Evolutionary conservation across 2,888 invertebrate genomes (phyloP), one percentile per base, ranked within the genome.

Genomic region (Meghimatium bilineatum): DNA sequence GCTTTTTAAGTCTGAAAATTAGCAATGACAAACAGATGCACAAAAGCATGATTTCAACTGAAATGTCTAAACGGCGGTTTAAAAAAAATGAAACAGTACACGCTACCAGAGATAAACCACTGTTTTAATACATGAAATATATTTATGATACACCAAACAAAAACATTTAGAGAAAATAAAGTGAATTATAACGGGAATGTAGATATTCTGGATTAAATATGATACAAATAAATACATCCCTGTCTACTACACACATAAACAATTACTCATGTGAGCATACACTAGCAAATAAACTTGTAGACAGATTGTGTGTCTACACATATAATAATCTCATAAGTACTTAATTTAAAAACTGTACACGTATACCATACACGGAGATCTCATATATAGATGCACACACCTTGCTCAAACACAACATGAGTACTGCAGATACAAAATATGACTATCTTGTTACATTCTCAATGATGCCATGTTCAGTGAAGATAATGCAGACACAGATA

Each of bases 61-160:
- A n/a, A n/a, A n/a, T n/a, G n/a, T n/a, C n/a, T n/a, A n/a, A n/a
- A n/a, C n/a, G n/a, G n/a, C n/a, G n/a, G n/a, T n/a, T n/a, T n/a
- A n/a, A n/a, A n/a, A n/a, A n/a, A n/a, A 44, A 44, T 44, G 12
- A 44, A 44, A 44, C 44, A 44, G 44, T 44, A 44, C 44, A 44
- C 12, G 44, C 12, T 44, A 12, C 12, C 44, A 44, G 6, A 44
- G 44, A 56, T 56, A 20, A 14, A 17, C 20, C 56, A 56, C 8
- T 56, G 23, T 56, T 63, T 63, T 63, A 63, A 63, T 63, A 8
- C 63, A 63, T 63, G 23, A 63, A 63, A 63, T 63, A 63, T 63
- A 63, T 29, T 29, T 63, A 56, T 6, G 23, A 56, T 63, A 63
- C 63, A 63, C 10, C 20, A 17, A 44, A n/a, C 63, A 63, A 5